Conservation (phyloP, 2,888 invertebrate genomes). For the Endomychus coccineus region DNA sequence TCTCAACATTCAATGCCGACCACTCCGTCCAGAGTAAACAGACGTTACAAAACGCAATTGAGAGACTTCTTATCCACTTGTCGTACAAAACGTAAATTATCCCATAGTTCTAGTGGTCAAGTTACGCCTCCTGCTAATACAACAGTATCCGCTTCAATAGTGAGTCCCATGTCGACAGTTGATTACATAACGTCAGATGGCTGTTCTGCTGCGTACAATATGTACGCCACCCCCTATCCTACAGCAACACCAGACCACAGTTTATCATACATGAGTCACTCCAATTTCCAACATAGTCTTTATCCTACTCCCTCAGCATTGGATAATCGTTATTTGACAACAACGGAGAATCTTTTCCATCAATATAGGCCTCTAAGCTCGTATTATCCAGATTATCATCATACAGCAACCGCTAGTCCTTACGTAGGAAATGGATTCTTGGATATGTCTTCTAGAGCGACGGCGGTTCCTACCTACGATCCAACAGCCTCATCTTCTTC, state of each 20-base stretch:
- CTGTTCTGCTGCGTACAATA: constrained; percentile 66
- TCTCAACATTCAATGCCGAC: constrained; percentile 43
- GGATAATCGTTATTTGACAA: constrained; percentile 58
- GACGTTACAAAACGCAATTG: constrained; percentile 89
- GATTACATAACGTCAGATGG: constrained; percentile 63
- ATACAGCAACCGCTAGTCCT: constrained; percentile 56
- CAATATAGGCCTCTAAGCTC: constrained; percentile 82
- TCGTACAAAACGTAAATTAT: constrained; percentile 48
- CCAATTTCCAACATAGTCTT: constrained; percentile 56
- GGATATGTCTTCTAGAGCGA: constrained; percentile 61
- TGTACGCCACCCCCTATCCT: constrained; percentile 74
- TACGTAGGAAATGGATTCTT: constrained; percentile 79
- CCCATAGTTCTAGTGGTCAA: constrained; percentile 38
- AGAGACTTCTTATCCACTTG: constrained; percentile 90
- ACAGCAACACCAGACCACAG: constrained; percentile 57
- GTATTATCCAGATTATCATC: constrained; percentile 73
- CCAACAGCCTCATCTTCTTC: constrained; percentile 37
- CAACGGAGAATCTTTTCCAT: constrained; percentile 81
- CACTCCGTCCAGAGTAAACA: constrained; percentile 72
- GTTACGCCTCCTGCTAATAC: constrained; percentile 43
- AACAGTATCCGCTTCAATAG: constrained; percentile 49
- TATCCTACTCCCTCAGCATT: constrained; percentile 49
- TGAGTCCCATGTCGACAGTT: constrained; percentile 52
- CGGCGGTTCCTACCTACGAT: constrained; percentile 56
- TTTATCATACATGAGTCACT: constrained; percentile 61